A percentile compares a stretch with the other conserved stretches of the same genome.
phyloP scores from a whole-genome alignment of 2,888 invertebrate genomes.

The Ypsolopha scabrella region DNA sequence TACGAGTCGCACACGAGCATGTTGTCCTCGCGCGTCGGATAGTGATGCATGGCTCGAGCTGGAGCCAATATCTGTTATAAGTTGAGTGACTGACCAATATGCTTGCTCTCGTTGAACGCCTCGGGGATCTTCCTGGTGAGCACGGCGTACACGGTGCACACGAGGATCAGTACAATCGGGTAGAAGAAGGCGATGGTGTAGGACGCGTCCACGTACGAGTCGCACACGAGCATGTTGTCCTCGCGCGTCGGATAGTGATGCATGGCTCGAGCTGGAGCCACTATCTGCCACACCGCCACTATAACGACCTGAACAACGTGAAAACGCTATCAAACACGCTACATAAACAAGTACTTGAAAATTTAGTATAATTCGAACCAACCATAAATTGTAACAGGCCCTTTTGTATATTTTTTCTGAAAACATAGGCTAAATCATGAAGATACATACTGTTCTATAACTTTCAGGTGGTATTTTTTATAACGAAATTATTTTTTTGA shows the following conservation, averaged over 20 bases:
- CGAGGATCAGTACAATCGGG: conserved; percentile 88
- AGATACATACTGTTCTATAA: too few species aligned
- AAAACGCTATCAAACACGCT: too few species aligned
- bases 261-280: conserved; percentile 92
- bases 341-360: too few species aligned
- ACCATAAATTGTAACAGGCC: too few species aligned
- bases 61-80: conserved; percentile 46
- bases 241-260: conserved; percentile 89
- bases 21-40: too few species aligned
- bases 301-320: conserved; percentile 73
- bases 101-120: conserved; percentile 97
- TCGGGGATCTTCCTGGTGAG: conserved; percentile 96
- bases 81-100: conserved; percentile 79
- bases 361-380: too few species aligned
- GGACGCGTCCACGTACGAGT: conserved; percentile 90
- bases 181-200: conserved; percentile 94
- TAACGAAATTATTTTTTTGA: too few species aligned
- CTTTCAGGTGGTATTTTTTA: too few species aligned
- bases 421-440: too few species aligned
- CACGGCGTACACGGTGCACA: conserved; percentile 95
- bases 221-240: conserved; percentile 91
- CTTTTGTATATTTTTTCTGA: too few species aligned
- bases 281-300: conserved; percentile 89
- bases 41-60: too few species aligned
- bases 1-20: conserved; percentile 90